Conservation (phyloP, 1,140 invertebrate genomes). For the Conopomorpha cramerella region DNA sequence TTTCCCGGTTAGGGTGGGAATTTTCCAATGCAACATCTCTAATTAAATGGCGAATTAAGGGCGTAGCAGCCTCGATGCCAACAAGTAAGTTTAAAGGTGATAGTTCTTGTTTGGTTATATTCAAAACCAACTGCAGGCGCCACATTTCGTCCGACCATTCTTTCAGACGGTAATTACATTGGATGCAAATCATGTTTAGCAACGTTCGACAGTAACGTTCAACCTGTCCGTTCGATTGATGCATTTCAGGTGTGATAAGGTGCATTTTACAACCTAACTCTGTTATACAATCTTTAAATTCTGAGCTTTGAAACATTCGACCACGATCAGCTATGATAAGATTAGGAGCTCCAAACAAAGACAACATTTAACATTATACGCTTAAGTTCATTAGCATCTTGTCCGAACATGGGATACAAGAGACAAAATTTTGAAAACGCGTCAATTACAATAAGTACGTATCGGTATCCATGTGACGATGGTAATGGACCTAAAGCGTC, state of each 20-base stretch:
- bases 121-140: conserved; percentile 10
- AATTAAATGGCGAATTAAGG: conserved; percentile 7
- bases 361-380: conserved; percentile 4
- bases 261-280: conserved; percentile 3
- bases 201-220: conserved; percentile 16
- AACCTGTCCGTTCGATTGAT: conserved; percentile 14
- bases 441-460: conserved; percentile 11
- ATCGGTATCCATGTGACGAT: conserved; percentile 4
- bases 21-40: conserved; percentile 3
- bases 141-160: conserved; percentile 3
- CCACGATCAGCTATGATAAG: conserved; percentile 7
- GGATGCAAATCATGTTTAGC: conserved; percentile 7
- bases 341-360: conserved; percentile 7
- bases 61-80: conserved; percentile 10
- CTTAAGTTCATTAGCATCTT: conserved; percentile 6
- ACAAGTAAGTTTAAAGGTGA: conserved; percentile 11
- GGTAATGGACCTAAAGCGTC: conserved; percentile 12
- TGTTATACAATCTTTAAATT: conserved; percentile 1
- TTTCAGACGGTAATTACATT: not conserved
- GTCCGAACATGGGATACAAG: conserved; percentile 5
- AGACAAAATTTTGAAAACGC: conserved; percentile 7
- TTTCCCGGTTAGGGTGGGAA: not conserved
- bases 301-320: conserved; percentile 6
- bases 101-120: conserved; percentile 9
- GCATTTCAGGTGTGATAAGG: conserved; percentile 11